Percentiles rank a stretch among this genome's conserved stretches.
Evolutionary conservation across 2,113 vertebrate species (phyloP).

Genomic region (Propithecus coquereli): DNA sequence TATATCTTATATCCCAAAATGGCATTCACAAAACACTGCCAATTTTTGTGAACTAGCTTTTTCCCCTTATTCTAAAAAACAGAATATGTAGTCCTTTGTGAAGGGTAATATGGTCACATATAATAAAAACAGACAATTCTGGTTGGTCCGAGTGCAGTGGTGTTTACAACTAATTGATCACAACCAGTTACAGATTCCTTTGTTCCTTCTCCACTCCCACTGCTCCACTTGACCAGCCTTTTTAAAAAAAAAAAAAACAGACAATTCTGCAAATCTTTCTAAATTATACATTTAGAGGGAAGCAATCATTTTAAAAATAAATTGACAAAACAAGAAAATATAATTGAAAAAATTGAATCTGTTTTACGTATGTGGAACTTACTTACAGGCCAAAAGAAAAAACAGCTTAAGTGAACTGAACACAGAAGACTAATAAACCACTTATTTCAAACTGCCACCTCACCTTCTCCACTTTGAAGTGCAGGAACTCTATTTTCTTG

Average conservation of each 20-base stretch:
- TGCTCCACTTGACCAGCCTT: no score
- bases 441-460: not conserved
- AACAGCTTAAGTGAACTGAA: not conserved
- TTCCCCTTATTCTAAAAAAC: not conserved
- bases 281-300: not conserved
- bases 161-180: no score
- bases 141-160: no score
- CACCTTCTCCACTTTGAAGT: not conserved
- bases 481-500: not conserved
- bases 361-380: not conserved
- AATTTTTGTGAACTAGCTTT: not conserved
- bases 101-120: not conserved
- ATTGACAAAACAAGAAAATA: not conserved
- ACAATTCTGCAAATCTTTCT: not conserved
- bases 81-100: not conserved
- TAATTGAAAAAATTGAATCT: not conserved
- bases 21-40: not conserved
- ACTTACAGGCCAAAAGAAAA: slow-evolving; percentile 10
- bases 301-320: slow-evolving; percentile 1
- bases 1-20: not conserved
- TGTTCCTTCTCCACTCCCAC: no score
- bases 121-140: not conserved
- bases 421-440: not conserved
- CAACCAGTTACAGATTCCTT: no score
- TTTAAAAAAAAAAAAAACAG: no score